Conservation (phyloP, 1,140 invertebrate species). For the Aphidius gifuensis region DNA sequence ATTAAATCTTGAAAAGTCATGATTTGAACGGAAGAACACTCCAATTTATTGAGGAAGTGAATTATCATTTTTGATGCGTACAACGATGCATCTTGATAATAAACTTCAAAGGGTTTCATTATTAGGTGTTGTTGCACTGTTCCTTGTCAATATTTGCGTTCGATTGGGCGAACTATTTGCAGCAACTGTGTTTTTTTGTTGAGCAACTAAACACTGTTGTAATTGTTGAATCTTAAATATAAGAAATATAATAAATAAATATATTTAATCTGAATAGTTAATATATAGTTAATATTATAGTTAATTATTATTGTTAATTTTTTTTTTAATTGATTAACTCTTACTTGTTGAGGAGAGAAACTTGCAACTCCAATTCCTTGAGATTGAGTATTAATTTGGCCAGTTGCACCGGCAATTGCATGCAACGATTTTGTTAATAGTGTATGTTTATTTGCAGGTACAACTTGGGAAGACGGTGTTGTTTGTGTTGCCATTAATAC, state of each 20-base stretch:
- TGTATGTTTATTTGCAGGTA: conserved; percentile 52
- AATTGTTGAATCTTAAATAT: conserved; percentile 53
- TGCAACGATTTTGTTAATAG: conserved; percentile 52
- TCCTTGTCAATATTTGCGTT: conserved; percentile 46
- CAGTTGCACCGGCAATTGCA: conserved; percentile 43
- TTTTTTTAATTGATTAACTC: conserved; percentile 8
- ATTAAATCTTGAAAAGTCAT: no score
- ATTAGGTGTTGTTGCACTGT: conserved; percentile 35
- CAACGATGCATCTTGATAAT: no score
- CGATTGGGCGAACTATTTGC: conserved; percentile 42
- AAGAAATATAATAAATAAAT: conserved; percentile 16
- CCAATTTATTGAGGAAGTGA: no score
- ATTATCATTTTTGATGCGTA: no score
- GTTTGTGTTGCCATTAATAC: conserved; percentile 51
- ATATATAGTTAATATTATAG: not conserved
- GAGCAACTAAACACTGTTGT: conserved; percentile 50
- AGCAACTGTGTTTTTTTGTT: conserved; percentile 47
- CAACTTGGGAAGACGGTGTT: conserved; percentile 47
- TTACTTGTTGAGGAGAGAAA: conserved; percentile 51
- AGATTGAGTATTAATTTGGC: conserved; percentile 47
- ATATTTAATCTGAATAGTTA: conserved; percentile 10
- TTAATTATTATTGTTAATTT: not conserved
- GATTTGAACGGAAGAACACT: no score
- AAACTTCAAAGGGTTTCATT: conserved; percentile 40
- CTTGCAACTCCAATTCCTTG: conserved; percentile 47